Evolutionary conservation across 2,797 vertebrate species (phyloP), one percentile per base, ranked within the genome.

Genomic region (Alosa sapidissima): DNA sequence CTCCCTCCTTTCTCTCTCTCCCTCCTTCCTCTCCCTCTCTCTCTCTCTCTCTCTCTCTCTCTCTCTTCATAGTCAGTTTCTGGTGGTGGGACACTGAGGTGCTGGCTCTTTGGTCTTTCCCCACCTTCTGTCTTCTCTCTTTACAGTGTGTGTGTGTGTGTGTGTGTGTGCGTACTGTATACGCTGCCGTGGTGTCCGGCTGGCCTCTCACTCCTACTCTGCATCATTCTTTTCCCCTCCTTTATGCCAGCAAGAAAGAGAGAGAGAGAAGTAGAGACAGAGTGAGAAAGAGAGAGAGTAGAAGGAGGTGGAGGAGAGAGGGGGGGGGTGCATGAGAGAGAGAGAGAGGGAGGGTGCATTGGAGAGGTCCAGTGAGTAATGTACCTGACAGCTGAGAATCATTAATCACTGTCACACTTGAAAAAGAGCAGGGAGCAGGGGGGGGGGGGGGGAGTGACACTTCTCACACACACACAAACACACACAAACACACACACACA

Each of bases 361-460:
- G 90, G 92, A 89, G 89, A 89, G 90, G 86, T 88, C 89, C 86
- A 87, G 89, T 87, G 88, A 93, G 91, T 92, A 91, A 93, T 94
- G 91, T 93, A 93, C 92, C 92, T 94, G 94, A 95, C 94, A 95
- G 93, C 94, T 94, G 91, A 94, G 89, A 90, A 93, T 94, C 94
- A 95, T 95, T 95, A 94, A 96, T 96, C 94, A 95, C 90, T 93
- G 92, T 94, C 93, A 93, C 91, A 92, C 89, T 90, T 90, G 90
- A 92, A 90, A 91, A 88, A 82, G 86, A 92, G 89, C 89, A 84
- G 86, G 8, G 19, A 88, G 87, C 55, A n/a, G 84, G 84, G 86
- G 85, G 88, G n/a, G n/a, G n/a, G 89, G 81, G 85, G 89, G 89
- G 82, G 87, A 88, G 1, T 85, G 86, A 87, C 82, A 83, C 83